A percentile compares a stretch with the other conserved stretches of the same genome.
phyloP scores from a whole-genome alignment of 1,140 invertebrate species.

The Bombus turneri region DNA sequence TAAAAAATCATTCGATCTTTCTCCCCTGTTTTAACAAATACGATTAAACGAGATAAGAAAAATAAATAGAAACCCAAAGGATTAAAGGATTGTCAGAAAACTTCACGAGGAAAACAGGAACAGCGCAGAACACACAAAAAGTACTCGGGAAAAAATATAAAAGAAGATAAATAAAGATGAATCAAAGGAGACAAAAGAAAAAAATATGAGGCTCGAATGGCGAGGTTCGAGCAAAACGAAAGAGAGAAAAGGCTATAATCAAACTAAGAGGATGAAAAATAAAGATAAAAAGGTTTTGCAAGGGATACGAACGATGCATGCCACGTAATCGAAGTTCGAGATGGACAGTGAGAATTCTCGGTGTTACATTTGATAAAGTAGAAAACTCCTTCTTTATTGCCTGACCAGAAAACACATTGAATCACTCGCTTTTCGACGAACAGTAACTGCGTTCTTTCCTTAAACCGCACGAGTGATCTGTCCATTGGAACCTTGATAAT shows the following conservation, averaged over 20 bases:
- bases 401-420: constrained; percentile 49
- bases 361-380: constrained; percentile 28
- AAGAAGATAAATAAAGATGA: background rate
- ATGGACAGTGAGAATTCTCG: constrained; percentile 16
- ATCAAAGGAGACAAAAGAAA: background rate
- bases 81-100: background rate
- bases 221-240: constrained; percentile 1
- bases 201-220: background rate
- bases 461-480: background rate
- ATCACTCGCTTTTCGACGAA: constrained; percentile 31
- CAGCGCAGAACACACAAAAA: background rate
- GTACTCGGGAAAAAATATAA: too few species aligned
- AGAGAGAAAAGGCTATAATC: background rate
- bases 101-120: background rate
- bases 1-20: background rate
- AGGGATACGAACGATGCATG: constrained; percentile 33
- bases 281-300: background rate
- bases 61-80: background rate
- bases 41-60: background rate
- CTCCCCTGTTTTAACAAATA: background rate
- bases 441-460: constrained; percentile 21
- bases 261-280: background rate
- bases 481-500: background rate
- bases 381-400: constrained; percentile 58
- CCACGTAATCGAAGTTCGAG: constrained; percentile 26